A percentile compares a stretch with the other conserved stretches of the same genome.
Conservation (phyloP, 2,797 vertebrate genomes). For the Enteromius viviparus region DNA sequence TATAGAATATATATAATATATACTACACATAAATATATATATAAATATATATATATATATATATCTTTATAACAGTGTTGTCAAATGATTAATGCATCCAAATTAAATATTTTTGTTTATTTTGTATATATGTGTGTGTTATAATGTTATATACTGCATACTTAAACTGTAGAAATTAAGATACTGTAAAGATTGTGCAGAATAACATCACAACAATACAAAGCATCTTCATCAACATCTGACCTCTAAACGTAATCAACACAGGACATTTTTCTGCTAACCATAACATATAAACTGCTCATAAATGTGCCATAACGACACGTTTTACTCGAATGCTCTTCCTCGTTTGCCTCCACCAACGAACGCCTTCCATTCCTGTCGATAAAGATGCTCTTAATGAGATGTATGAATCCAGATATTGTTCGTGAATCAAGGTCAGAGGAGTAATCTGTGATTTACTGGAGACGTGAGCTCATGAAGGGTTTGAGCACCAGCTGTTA, state of each 20-base stretch:
- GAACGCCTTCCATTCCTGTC: background rate
- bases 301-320: background rate
- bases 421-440: slow-evolving; percentile 45
- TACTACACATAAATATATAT: too few species aligned
- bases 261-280: background rate
- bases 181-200: background rate
- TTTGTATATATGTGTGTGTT: too few species aligned
- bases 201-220: background rate
- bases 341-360: background rate
- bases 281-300: background rate
- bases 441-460: slow-evolving; percentile 41
- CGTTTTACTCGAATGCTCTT: background rate
- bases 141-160: too few species aligned
- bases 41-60: too few species aligned
- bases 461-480: slow-evolving; percentile 49
- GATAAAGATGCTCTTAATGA: slow-evolving; percentile 16
- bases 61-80: too few species aligned
- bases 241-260: background rate
- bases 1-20: too few species aligned
- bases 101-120: too few species aligned
- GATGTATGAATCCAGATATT: slow-evolving; percentile 8
- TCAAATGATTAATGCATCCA: too few species aligned
- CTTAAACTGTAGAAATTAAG: background rate
- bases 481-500: slow-evolving; percentile 64
- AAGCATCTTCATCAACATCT: background rate